Percentiles rank a stretch among this genome's conserved stretches.
Conservation (phyloP, 2,113 vertebrate species). For the Mustelus asterias region DNA sequence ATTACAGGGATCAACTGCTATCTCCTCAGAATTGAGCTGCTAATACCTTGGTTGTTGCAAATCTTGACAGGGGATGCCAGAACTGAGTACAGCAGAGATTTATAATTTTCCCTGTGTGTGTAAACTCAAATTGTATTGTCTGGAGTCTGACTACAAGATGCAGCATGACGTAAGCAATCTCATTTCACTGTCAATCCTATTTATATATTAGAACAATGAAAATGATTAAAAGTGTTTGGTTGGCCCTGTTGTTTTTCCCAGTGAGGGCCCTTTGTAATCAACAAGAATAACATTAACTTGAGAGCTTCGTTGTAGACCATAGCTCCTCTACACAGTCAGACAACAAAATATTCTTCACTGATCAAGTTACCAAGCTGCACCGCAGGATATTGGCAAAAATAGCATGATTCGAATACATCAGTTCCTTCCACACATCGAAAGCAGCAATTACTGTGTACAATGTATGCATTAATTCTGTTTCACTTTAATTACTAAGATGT, state of each 20-base stretch:
- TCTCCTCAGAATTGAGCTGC: neutral
- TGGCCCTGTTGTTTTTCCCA: neutral
- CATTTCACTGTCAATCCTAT: neutral
- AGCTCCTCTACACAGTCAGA: neutral
- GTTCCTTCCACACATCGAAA: slow-evolving; percentile 7
- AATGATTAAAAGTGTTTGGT: slow-evolving; percentile 2
- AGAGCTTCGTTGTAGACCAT: neutral
- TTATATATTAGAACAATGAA: neutral
- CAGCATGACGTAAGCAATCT: neutral
- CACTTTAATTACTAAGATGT: slow-evolving; percentile 29
- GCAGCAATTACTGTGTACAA: slow-evolving; percentile 2
- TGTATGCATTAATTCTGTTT: slow-evolving; percentile 14
- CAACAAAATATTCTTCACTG: neutral
- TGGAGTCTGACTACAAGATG: neutral
- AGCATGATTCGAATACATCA: slow-evolving; percentile 13
- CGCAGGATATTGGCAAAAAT: slow-evolving; percentile 22
- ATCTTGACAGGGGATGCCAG: neutral
- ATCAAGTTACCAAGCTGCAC: slow-evolving; percentile 18
- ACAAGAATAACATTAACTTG: neutral
- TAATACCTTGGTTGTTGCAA: neutral
- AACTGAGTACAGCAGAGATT: neutral
- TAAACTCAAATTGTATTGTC: neutral
- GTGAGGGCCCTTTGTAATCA: neutral
- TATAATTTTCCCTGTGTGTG: neutral
- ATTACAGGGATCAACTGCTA: slow-evolving; percentile 15